These are phyloP conservation scores for Gavialis gangeticus DNA, from an alignment of 2,113 vertebrate genomes.

Conservation along the genomic window DNA sequence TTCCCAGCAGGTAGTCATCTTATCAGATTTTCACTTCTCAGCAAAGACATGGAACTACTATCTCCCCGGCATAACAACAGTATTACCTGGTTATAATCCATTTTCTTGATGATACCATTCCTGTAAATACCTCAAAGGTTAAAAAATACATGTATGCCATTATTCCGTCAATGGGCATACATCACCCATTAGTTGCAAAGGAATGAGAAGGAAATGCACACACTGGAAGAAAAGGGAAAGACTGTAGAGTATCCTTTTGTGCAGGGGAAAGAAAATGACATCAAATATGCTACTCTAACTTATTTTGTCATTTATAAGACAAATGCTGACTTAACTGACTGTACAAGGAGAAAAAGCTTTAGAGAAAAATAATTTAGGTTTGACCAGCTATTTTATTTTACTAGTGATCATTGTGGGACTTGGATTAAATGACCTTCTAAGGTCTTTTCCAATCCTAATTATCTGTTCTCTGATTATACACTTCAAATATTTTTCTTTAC, in stretches of 20 bases:
- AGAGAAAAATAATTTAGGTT: background rate
- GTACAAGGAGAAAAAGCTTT: background rate
- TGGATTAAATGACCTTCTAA: too few relatives aligned
- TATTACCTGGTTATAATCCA: background rate
- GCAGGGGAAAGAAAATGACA: background rate
- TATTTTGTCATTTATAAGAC: background rate
- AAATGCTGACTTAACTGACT: background rate
- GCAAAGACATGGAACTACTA: background rate
- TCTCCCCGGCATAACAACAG: background rate
- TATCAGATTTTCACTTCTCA: background rate
- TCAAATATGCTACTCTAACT: background rate
- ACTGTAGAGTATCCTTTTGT: background rate
- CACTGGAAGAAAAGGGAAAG: background rate
- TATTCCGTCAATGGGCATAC: background rate
- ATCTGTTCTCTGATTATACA: too few relatives aligned
- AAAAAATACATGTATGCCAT: background rate
- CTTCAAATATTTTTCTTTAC: background rate
- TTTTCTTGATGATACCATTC: background rate
- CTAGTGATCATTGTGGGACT: background rate
- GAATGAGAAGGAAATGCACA: background rate
- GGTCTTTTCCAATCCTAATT: too few relatives aligned
- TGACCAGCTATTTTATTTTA: background rate
- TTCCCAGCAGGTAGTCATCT: background rate
- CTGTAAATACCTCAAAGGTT: background rate
- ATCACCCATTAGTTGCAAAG: background rate